phyloP scores from a whole-genome alignment of 2,797 vertebrate genomes.

The Erithacus rubecula region DNA sequence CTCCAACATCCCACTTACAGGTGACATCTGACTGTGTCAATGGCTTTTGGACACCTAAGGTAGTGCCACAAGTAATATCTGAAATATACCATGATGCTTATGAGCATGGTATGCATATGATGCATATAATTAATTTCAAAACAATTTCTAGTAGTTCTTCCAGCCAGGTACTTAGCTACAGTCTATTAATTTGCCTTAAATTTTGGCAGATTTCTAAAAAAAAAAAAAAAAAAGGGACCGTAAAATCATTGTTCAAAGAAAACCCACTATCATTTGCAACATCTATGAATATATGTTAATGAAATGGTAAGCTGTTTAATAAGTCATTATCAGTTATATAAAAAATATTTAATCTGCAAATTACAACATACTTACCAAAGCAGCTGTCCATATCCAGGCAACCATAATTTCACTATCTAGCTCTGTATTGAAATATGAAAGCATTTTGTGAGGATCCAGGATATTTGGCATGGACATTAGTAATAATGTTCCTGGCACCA shows the following conservation, averaged over 20 bases:
- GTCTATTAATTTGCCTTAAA: background rate
- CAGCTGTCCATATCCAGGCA: constrained; percentile 40
- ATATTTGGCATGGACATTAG: constrained; percentile 32
- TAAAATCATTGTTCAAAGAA: constrained; percentile 23
- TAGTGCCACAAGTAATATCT: background rate
- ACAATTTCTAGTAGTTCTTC: background rate
- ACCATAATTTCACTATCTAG: constrained; percentile 24
- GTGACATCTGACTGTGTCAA: background rate
- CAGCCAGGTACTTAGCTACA: background rate
- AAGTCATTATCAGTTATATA: constrained; percentile 55
- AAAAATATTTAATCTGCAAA: constrained; percentile 41
- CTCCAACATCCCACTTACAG: background rate
- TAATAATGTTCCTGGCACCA: constrained; percentile 41
- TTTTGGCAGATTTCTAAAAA: background rate
- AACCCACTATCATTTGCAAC: background rate
- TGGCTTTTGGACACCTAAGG: background rate
- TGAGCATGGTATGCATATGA: background rate
- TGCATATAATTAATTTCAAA: background rate
- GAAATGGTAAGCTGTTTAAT: constrained; percentile 41
- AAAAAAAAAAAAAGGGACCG: background rate
- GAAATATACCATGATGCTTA: background rate
- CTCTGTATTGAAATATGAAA: constrained; percentile 35
- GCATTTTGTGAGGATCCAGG: constrained; percentile 34
- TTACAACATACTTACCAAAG: constrained; percentile 25
- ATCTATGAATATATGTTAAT: constrained; percentile 57